These are phyloP conservation scores for Glossosoma conforme DNA, from an alignment of 1,140 invertebrate species.

Conservation along the genomic window DNA sequence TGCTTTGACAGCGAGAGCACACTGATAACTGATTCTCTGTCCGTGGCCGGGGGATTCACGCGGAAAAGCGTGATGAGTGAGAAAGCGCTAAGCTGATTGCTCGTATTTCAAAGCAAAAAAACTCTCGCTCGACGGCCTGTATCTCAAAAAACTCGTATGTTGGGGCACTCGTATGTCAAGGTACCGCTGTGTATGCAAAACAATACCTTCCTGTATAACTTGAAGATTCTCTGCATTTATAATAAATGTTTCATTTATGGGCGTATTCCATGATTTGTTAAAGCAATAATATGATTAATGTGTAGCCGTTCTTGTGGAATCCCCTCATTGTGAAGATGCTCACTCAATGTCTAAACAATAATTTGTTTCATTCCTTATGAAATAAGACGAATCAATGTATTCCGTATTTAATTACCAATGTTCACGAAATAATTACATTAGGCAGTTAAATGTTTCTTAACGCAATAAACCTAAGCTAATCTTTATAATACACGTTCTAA, in stretches of 20 bases:
- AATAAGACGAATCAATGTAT: background rate
- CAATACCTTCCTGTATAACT: background rate
- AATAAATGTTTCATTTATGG: background rate
- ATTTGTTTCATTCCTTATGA: slow-evolving; percentile 1
- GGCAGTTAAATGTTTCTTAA: background rate
- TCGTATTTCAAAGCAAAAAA: too few species aligned
- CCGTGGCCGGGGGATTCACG: too few species aligned
- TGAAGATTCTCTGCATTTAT: background rate
- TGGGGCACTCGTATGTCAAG: too few species aligned
- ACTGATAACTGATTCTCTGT: too few species aligned
- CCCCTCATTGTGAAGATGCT: too few species aligned
- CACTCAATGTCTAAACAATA: background rate
- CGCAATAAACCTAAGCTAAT: background rate
- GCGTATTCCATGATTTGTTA: background rate
- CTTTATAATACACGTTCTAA: background rate
- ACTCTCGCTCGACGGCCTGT: too few species aligned
- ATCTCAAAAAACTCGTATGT: too few species aligned
- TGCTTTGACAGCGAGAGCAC: too few species aligned
- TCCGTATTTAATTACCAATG: background rate
- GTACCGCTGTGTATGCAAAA: too few species aligned
- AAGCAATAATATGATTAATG: background rate
- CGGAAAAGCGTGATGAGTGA: too few species aligned
- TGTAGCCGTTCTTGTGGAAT: too few species aligned
- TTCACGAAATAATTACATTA: background rate
- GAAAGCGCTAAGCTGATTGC: too few species aligned